Conservation (phyloP, 2,888 invertebrate species). For the Ariolimax columbianus region DNA sequence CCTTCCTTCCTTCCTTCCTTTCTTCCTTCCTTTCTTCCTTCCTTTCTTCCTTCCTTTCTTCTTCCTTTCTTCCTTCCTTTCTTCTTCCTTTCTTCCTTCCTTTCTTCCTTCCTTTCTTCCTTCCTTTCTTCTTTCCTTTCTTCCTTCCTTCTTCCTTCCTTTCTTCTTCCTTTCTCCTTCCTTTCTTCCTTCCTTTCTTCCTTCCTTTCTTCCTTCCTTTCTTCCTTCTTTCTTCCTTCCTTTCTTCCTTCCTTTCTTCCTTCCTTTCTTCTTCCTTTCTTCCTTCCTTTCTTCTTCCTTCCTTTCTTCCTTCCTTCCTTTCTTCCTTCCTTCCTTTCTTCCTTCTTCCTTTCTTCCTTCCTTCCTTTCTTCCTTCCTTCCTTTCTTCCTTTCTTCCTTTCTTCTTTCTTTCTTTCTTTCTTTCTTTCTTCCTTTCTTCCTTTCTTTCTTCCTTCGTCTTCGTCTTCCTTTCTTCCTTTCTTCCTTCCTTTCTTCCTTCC, state of each 20-base stretch:
- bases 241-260: background rate
- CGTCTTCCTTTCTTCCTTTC: too few relatives aligned
- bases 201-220: background rate
- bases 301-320: too few relatives aligned
- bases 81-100: background rate
- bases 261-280: too few relatives aligned
- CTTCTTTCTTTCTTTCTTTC: background rate
- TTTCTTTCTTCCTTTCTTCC: background rate
- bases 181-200: background rate
- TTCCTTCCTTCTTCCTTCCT: background rate
- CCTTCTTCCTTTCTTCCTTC: background rate
- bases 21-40: slow-evolving; percentile 12
- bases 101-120: background rate
- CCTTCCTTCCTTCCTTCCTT: background rate
- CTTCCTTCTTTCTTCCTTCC: slow-evolving; percentile 8
- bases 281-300: too few relatives aligned
- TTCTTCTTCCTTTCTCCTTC: background rate
- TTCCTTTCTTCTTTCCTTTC: background rate
- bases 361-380: background rate
- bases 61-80: too few relatives aligned
- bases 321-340: background rate
- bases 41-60: too few relatives aligned
- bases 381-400: background rate
- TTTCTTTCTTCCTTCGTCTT: background rate
- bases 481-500: too few relatives aligned